Evolutionary conservation across 2,113 vertebrate species (phyloP).

Genomic region (Rhinolophus ferrumequinum): DNA sequence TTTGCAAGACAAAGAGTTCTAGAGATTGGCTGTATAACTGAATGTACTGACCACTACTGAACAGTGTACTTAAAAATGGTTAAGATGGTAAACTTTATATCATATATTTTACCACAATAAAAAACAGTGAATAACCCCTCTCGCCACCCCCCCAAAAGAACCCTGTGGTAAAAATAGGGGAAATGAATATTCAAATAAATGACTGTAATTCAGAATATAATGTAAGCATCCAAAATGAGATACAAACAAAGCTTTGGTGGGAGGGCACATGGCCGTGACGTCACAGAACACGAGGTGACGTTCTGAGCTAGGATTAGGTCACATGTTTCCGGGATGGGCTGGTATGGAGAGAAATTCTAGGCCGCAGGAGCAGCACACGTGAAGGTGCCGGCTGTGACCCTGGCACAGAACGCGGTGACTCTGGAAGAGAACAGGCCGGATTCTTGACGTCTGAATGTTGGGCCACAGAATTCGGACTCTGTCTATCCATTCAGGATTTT

Average conservation of each 20-base stretch:
- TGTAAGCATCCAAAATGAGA: not conserved
- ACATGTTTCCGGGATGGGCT: not conserved
- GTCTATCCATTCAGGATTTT: not conserved
- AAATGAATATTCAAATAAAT: not conserved
- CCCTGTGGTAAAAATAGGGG: not conserved
- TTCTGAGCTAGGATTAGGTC: not conserved
- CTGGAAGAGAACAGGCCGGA: not conserved
- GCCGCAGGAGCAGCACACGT: no score
- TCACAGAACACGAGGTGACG: not conserved
- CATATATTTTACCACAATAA: not conserved
- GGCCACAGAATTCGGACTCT: not conserved
- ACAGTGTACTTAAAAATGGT: not conserved
- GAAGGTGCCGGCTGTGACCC: not conserved
- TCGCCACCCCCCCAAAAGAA: accelerated
- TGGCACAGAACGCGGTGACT: not conserved
- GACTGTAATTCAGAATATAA: not conserved
- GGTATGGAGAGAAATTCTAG: not conserved
- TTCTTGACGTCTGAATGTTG: not conserved
- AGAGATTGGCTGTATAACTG: not conserved
- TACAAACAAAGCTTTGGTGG: not conserved
- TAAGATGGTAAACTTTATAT: not conserved
- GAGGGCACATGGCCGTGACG: not conserved
- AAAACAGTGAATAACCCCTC: not conserved
- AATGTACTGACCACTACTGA: not conserved
- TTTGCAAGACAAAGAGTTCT: not conserved